Evolutionary conservation across 2,888 invertebrate species (phyloP), one percentile per base, ranked within the genome.

Genomic region (Cataglyphis livida): DNA sequence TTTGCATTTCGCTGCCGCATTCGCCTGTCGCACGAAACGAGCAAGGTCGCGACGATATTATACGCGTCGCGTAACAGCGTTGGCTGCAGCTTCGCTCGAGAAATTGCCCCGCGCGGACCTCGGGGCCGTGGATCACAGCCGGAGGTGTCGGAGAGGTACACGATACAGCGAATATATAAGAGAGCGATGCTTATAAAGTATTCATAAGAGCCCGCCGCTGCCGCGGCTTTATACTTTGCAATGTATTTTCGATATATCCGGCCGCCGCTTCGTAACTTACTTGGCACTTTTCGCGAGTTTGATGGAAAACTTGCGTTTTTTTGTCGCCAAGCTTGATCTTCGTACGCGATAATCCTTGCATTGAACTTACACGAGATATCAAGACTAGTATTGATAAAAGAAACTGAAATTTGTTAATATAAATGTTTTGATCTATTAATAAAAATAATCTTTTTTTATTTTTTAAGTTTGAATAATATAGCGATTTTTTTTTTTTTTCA

Each of bases 171-270:
- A 82, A 82, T 78, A 78, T 41, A 44, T 51, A 51, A 51, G 51
- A 82, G 68, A 79, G 59, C 79, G 68, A 61, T 68, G 82, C 82
- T 82, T 82, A 82, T 82, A 82, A 82, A 82, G 79, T 68, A 82
- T 82, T 82, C 82, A 82, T 82, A 82, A 82, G 78, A 70, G 44
- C 70, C 32, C 78, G 44, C 44, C 44, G 70, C 41, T 70, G 28
- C 25, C 41, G 28, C 21, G 28, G 78, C 82, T 82, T 82, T 82
- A 79, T 75, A 82, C 82, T 76, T 82, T 18, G 65, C 76, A 68
- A 82, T 76, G 79, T 82, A 82, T 82, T 82, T 82, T 82, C 82
- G 82, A 76, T 82, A 82, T 82, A 76, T 82, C 41, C 44, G 57
- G 38, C 51, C 54, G 25, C 73, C 32, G 68, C 28, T 44, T 44